phyloP scores from a whole-genome alignment of 2,797 vertebrate genomes.

The Pseudochirops corinnae region DNA sequence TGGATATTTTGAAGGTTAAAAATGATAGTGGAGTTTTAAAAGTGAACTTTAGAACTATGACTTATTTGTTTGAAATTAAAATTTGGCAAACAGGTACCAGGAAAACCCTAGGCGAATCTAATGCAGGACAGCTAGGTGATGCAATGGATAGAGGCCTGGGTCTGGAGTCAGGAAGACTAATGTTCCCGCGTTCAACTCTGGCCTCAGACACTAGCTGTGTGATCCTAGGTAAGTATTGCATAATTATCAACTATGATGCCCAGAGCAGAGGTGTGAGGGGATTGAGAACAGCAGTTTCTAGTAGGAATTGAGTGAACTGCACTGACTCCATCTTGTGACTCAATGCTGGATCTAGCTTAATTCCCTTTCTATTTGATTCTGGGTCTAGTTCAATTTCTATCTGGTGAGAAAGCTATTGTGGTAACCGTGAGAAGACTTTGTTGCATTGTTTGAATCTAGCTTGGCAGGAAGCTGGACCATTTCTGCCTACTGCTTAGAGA shows the following conservation, averaged over 20 bases:
- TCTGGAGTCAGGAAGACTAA: not conserved
- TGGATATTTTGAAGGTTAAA: not conserved
- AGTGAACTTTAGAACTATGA: not conserved
- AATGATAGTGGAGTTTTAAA: not conserved
- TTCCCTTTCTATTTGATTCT: no score
- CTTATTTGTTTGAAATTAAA: constrained; percentile 59
- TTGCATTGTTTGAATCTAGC: no score
- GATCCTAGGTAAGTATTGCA: not conserved
- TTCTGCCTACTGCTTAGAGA: no score
- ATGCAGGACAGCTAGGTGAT: not conserved
- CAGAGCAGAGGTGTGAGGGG: not conserved
- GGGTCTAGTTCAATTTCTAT: no score
- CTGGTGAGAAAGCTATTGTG: no score
- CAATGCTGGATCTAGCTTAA: no score
- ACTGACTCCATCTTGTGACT: no score
- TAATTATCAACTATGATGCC: not conserved
- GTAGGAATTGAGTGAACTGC: not conserved
- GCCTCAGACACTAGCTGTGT: not conserved
- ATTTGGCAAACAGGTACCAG: not conserved
- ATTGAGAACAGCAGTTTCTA: not conserved
- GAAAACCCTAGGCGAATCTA: not conserved
- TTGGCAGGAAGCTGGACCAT: no score
- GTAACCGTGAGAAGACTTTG: no score
- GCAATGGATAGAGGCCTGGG: not conserved
- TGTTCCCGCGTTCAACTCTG: not conserved